Evolutionary conservation across 2,113 vertebrate genomes (phyloP).

Genomic region (Strigops habroptila): DNA sequence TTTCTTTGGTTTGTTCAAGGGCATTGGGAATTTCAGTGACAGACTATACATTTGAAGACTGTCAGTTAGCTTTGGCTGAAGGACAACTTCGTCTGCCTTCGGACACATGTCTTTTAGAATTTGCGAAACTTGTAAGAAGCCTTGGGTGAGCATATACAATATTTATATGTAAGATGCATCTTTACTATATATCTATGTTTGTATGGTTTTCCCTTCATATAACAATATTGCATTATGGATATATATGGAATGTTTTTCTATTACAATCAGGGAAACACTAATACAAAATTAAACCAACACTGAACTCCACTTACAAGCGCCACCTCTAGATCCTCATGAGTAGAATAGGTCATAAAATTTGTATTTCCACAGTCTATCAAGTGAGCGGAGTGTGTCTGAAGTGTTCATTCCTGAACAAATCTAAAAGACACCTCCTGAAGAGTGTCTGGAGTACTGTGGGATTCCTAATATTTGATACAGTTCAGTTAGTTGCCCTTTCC

Average conservation of each 20-base stretch:
- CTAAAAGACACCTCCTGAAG: not conserved
- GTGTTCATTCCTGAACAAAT: not conserved
- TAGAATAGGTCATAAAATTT: not conserved
- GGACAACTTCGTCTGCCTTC: slow-evolving; percentile 91
- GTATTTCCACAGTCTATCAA: not conserved
- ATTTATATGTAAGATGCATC: not conserved
- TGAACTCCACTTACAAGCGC: not conserved
- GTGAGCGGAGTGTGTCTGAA: not conserved
- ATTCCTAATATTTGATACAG: not conserved
- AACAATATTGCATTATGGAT: not conserved
- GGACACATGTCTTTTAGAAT: slow-evolving; percentile 91
- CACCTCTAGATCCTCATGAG: not conserved
- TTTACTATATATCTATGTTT: not conserved
- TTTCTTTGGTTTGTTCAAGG: slow-evolving; percentile 68
- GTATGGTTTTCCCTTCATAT: not conserved
- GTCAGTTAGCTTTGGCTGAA: slow-evolving; percentile 93
- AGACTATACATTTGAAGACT: slow-evolving; percentile 97
- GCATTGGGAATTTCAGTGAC: slow-evolving; percentile 90
- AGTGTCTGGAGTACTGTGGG: not conserved
- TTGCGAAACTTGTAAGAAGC: slow-evolving; percentile 90
- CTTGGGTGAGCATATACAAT: slow-evolving; percentile 82
- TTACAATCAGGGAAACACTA: not conserved
- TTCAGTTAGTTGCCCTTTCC: not conserved
- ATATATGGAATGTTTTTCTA: not conserved
- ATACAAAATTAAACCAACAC: not conserved